A percentile compares a stretch with the other conserved stretches of the same genome.
These are phyloP conservation scores for Oxyruncus cristatus DNA, from an alignment of 2,113 vertebrate species.

Conservation along the genomic window DNA sequence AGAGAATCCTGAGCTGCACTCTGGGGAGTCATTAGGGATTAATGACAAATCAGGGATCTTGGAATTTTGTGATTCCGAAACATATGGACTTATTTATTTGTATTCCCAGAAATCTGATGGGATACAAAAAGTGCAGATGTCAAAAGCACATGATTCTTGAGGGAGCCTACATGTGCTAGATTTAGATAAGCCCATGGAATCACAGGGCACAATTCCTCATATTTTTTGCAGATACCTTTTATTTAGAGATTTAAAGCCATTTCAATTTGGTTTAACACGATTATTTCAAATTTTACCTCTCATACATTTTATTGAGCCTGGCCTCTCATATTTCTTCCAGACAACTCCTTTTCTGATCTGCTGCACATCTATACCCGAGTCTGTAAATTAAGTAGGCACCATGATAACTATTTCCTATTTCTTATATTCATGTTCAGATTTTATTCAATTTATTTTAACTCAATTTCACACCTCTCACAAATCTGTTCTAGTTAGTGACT, in stretches of 20 bases:
- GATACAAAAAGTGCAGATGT: not conserved
- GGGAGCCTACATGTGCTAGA: not conserved
- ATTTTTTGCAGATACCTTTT: not conserved
- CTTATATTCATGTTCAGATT: not conserved
- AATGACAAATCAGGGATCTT: not conserved
- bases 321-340: not conserved
- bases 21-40: not conserved
- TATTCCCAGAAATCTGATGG: not conserved
- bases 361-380: not conserved
- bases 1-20: not conserved
- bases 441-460: constrained; percentile 31
- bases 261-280: not conserved
- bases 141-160: not conserved
- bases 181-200: not conserved
- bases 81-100: not conserved
- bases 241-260: not conserved
- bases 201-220: accelerated
- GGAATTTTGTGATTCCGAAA: not conserved
- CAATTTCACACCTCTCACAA: not conserved
- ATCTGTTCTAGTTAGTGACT: not conserved
- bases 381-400: not conserved
- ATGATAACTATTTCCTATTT: not conserved
- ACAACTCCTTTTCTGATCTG: not conserved
- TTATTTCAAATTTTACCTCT: not conserved
- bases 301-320: not conserved